phyloP scores from a whole-genome alignment of 2,888 invertebrate genomes.

The Proisotoma minuta region DNA sequence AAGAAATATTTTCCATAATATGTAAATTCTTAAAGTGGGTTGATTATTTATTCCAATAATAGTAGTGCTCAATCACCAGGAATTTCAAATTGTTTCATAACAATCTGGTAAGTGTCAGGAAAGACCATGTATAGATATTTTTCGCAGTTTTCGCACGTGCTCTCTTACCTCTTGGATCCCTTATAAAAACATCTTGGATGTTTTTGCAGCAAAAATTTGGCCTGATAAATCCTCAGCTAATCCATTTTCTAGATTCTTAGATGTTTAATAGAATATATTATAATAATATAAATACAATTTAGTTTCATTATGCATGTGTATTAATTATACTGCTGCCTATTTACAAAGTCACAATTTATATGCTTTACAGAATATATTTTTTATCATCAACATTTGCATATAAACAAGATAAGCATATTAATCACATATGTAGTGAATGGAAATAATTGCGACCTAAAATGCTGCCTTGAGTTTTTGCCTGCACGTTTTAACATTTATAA shows the following conservation, averaged over 20 bases:
- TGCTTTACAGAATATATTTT: no score
- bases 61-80: slow-evolving; percentile 61
- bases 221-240: no score
- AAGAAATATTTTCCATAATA: slow-evolving; percentile 18
- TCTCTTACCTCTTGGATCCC: background rate
- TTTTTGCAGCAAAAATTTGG: no score
- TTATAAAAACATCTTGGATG: no score
- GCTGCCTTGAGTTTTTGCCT: background rate
- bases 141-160: slow-evolving; percentile 16
- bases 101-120: slow-evolving; percentile 69
- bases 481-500: slow-evolving; percentile 11
- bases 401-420: background rate
- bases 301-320: no score
- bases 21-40: slow-evolving; percentile 32
- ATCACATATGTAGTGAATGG: slow-evolving; percentile 12
- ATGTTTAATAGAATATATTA: no score
- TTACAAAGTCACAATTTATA: no score
- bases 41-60: slow-evolving; percentile 44
- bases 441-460: background rate
- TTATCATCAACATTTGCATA: no score
- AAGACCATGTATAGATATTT: slow-evolving; percentile 8
- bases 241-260: no score
- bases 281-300: no score
- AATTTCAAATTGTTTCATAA: slow-evolving; percentile 84
- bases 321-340: no score